Evolutionary conservation across 2,888 invertebrate species (phyloP), one percentile per base, ranked within the genome.

Genomic region (Lasioglossum lativentre): DNA sequence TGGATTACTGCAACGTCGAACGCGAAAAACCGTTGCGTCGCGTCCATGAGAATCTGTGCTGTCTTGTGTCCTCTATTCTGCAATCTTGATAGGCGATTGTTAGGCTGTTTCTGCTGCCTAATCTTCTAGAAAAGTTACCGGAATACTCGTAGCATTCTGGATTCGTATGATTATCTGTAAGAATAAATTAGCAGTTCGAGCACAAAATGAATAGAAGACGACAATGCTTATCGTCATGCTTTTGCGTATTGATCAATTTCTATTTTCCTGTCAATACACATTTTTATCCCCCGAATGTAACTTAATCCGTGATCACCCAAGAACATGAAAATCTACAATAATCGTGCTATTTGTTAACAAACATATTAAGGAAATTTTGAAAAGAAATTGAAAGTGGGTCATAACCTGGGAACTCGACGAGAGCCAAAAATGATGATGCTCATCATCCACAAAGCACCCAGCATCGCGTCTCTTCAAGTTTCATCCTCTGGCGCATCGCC

Each of bases 1-100:
- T 82, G 82, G 86, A 86, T 86, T 85, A 86, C 59, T 71, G 68
- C 23, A 23, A 70, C 10, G 12, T 34, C 10, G 27, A 38, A 42
- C 34, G 4, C 40, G 40, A 74, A 84, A 47, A 84, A 75, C 42
- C 52, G 59, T 77, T 40, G 30, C 6, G 6, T 23, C 47, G 23
- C 16, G 16, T 45, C 4, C 4, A 8, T 16, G 16, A 14, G 27
- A 19, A 38, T 74, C 23, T 19, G 6, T 42, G 34, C 34, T 45
- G 59, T 0, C 16, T 16, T 42, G 10, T 30, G 56, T 34, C 12
- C 10, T n/a, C 10, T 10, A 30, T 27, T 40, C n/a, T 47, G 4
- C 14, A 16, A 14, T 27, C 30, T 34, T 19, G 6, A 16, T 30
- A 3, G 16, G 19, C 63, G 2, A 63, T 8, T 0, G 8, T 8